phyloP scores from a whole-genome alignment of 2,113 vertebrate genomes.

The Amphiprion ocellaris region DNA sequence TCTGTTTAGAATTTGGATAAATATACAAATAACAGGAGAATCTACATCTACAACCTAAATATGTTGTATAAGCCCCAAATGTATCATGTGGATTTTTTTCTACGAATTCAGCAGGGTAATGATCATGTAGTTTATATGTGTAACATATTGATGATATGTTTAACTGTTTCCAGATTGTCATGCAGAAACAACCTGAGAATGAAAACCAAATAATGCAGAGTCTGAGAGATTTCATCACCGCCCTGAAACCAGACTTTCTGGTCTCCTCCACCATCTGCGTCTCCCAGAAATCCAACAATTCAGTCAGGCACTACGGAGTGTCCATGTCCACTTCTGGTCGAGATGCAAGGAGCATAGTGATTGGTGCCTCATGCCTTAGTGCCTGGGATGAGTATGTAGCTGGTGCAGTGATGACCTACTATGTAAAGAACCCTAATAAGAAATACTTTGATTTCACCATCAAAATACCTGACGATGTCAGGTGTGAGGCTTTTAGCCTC shows the following conservation, averaged over 20 bases:
- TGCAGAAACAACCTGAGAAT: neutral
- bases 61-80: no score
- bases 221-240: neutral
- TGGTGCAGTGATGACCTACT: conserved; percentile 54
- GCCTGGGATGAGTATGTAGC: conserved; percentile 42
- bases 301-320: conserved; percentile 41
- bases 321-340: conserved; percentile 16
- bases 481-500: conserved; percentile 15
- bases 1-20: no score
- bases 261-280: conserved; percentile 38
- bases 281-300: neutral
- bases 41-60: no score
- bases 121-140: neutral
- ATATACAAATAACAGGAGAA: no score
- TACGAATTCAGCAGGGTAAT: no score
- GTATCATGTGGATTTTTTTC: no score
- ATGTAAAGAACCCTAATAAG: fast-evolving
- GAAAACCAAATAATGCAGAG: neutral
- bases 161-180: conserved; percentile 15
- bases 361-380: neutral
- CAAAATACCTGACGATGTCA: neutral
- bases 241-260: neutral
- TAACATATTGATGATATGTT: neutral
- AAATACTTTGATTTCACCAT: conserved; percentile 7
- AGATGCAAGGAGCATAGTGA: fast-evolving